Percentiles rank a stretch among this genome's conserved stretches.
phyloP scores from a whole-genome alignment of 2,888 invertebrate genomes.

The Diplazon laetatorius region DNA sequence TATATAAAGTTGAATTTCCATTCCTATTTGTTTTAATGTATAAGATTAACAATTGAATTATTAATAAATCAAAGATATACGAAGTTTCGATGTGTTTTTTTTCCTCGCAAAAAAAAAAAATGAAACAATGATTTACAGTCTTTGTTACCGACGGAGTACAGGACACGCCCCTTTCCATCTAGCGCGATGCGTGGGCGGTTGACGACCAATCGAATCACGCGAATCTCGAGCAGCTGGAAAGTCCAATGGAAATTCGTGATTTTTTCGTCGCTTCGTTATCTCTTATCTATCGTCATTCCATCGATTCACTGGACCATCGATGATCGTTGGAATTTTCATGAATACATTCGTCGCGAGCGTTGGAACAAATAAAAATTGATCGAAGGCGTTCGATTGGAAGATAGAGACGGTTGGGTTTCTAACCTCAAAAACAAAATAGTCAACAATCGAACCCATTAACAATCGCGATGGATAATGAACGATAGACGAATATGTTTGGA shows the following conservation, averaged over 20 bases:
- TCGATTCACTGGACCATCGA: too few relatives aligned
- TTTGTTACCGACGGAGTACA: too few relatives aligned
- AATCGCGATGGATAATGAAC: constrained; percentile 33
- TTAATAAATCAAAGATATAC: constrained; percentile 35
- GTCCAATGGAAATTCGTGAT: too few relatives aligned
- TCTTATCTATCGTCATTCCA: too few relatives aligned
- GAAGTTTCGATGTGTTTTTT: neutral
- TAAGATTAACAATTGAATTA: constrained; percentile 28
- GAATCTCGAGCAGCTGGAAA: too few relatives aligned
- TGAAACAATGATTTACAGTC: too few relatives aligned
- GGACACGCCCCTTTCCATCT: too few relatives aligned
- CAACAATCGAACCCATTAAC: constrained; percentile 29
- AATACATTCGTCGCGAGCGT: neutral
- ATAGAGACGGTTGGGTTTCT: neutral
- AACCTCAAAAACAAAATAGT: constrained; percentile 31
- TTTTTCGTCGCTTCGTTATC: too few relatives aligned
- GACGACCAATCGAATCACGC: too few relatives aligned
- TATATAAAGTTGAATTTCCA: constrained; percentile 51
- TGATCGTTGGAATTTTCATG: neutral
- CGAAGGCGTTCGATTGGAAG: neutral
- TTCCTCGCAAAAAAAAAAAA: too few relatives aligned
- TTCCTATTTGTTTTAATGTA: constrained; percentile 41
- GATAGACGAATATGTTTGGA: constrained; percentile 76
- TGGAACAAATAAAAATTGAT: neutral
- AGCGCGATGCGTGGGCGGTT: too few relatives aligned